Evolutionary conservation across 2,888 invertebrate species (phyloP).

Genomic region (Pediacus dermestoides): DNA sequence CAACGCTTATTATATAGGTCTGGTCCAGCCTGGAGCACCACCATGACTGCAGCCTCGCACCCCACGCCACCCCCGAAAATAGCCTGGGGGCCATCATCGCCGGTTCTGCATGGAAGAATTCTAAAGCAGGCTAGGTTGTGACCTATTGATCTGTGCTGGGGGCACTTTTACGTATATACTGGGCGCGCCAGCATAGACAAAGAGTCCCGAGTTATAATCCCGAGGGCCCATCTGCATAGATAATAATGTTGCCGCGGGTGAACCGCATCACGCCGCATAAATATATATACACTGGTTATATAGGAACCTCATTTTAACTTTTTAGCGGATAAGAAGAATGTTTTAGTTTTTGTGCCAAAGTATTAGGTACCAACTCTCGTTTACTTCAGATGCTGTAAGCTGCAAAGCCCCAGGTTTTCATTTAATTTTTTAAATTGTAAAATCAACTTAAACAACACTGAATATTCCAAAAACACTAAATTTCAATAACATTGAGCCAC

Average conservation of each 20-base stretch:
- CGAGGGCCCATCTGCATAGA: conserved; percentile 48
- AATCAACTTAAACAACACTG: no score
- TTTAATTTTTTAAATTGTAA: background rate
- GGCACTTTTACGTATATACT: conserved; percentile 29
- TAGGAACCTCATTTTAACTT: conserved; percentile 24
- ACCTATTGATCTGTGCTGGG: conserved; percentile 41
- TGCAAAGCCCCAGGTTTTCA: background rate
- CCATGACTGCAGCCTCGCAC: no score
- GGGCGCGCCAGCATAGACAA: conserved; percentile 40
- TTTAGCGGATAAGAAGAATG: conserved; percentile 20
- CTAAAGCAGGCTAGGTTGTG: conserved; percentile 34
- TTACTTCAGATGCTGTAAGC: no score
- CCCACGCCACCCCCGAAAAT: no score
- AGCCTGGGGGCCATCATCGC: no score
- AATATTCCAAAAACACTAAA: no score
- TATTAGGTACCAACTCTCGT: no score
- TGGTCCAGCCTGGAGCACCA: no score
- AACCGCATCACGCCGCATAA: conserved; percentile 30
- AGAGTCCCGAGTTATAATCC: conserved; percentile 43
- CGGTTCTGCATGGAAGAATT: conserved; percentile 35
- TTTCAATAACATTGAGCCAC: no score
- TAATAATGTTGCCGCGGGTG: conserved; percentile 41
- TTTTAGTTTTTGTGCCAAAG: conserved; percentile 8
- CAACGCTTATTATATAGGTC: no score
- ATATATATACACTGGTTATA: conserved; percentile 26